Percentiles rank a stretch among this genome's conserved stretches.
These are phyloP conservation scores for Diplazon laetatorius DNA, from an alignment of 2,888 invertebrate genomes.

Conservation along the genomic window DNA sequence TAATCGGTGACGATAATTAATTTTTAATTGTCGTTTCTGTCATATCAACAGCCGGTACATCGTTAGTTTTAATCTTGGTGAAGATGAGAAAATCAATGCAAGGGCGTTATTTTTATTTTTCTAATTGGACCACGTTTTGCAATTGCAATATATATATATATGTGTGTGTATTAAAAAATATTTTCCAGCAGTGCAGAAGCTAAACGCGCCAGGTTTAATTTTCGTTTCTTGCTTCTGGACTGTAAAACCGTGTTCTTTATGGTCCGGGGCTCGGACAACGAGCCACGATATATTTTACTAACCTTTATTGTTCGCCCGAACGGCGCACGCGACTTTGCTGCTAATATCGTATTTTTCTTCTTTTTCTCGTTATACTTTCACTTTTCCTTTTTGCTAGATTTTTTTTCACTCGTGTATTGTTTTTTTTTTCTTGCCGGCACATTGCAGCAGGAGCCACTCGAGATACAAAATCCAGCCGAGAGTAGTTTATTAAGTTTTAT, in stretches of 20 bases:
- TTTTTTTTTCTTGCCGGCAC: slow-evolving; percentile 1
- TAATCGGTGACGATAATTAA: too few species aligned
- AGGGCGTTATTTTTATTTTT: too few species aligned
- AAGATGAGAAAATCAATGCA: too few species aligned
- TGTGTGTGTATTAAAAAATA: too few species aligned
- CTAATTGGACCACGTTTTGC: too few species aligned
- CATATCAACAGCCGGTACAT: too few species aligned
- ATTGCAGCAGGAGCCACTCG: slow-evolving; percentile 10
- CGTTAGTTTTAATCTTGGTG: too few species aligned
- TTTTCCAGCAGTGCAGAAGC: neutral
- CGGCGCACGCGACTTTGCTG: slow-evolving; percentile 31
- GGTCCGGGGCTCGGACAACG: neutral
- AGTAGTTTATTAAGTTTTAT: slow-evolving; percentile 45
- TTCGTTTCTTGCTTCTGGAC: neutral
- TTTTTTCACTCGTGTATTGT: too few species aligned
- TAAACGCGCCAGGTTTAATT: neutral
- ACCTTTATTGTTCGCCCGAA: slow-evolving; percentile 31
- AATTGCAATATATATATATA: too few species aligned
- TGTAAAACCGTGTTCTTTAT: slow-evolving; percentile 18
- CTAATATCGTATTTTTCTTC: slow-evolving; percentile 16
- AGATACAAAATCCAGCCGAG: slow-evolving; percentile 3
- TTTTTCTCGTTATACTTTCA: slow-evolving; percentile 2
- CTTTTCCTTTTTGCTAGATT: too few species aligned
- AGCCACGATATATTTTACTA: slow-evolving; percentile 36
- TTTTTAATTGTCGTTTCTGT: too few species aligned